Evolutionary conservation across 2,797 vertebrate genomes (phyloP).

Genomic region (Spinus pinus): DNA sequence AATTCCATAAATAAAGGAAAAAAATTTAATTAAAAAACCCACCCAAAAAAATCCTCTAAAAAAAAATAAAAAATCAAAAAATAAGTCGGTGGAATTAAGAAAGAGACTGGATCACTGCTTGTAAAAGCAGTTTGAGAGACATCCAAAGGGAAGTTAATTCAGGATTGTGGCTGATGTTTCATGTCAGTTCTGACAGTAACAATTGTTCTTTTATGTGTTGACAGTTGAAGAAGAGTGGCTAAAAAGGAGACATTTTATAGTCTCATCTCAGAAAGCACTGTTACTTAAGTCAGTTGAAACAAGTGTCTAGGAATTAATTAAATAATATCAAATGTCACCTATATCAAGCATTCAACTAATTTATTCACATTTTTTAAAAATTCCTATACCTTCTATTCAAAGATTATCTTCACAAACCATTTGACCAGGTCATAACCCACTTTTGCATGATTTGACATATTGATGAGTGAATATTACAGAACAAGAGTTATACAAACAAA

Average conservation of each 20-base stretch:
- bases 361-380: background rate
- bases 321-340: constrained; percentile 8
- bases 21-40: background rate
- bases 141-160: constrained; percentile 44
- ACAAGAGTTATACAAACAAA: background rate
- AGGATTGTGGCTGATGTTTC: constrained; percentile 32
- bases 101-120: background rate
- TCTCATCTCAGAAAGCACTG: background rate
- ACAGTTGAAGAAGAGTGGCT: constrained; percentile 52
- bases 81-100: background rate
- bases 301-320: constrained; percentile 5
- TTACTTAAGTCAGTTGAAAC: background rate
- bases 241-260: background rate
- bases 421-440: background rate
- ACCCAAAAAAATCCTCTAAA: background rate
- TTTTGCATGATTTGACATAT: constrained; percentile 23
- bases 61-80: background rate
- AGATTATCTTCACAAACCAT: constrained; percentile 15
- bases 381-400: constrained; percentile 15
- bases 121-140: constrained; percentile 11
- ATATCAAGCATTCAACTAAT: background rate
- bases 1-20: background rate
- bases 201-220: constrained; percentile 47
- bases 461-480: background rate
- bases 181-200: constrained; percentile 61